Percentiles rank a stretch among this genome's conserved stretches.
These are phyloP conservation scores for Eidolon helvum DNA, from an alignment of 2,113 vertebrate species.

Conservation along the genomic window DNA sequence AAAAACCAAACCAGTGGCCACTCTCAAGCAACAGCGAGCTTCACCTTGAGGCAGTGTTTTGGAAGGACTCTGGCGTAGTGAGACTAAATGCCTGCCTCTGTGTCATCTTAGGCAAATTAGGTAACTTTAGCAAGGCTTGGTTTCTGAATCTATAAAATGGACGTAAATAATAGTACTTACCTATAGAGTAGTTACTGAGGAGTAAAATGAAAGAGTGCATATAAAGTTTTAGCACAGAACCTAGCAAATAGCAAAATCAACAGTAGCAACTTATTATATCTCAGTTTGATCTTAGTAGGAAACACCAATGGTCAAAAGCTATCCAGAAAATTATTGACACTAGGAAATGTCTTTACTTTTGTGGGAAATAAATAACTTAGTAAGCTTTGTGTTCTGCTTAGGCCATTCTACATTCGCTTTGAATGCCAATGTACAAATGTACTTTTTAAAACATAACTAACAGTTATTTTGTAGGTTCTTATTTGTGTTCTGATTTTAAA, in stretches of 20 bases:
- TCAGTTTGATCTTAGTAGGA: neutral
- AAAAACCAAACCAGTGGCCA: neutral
- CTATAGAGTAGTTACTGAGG: neutral
- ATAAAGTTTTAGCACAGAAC: neutral
- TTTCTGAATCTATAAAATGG: neutral
- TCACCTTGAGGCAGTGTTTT: conserved; percentile 6
- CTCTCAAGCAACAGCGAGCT: neutral
- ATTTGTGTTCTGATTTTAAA: neutral
- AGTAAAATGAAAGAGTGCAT: neutral
- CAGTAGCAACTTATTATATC: neutral
- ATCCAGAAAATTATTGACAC: neutral
- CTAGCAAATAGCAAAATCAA: neutral
- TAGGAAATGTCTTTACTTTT: neutral
- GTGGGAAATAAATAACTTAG: neutral
- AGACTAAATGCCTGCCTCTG: neutral
- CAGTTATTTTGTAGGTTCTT: neutral
- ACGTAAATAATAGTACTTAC: neutral
- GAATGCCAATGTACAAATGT: neutral
- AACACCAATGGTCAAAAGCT: neutral
- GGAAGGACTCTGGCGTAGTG: neutral
- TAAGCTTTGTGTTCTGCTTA: neutral
- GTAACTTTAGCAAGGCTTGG: neutral
- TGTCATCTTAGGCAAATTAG: neutral
- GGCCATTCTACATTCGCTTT: neutral
- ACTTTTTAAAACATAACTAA: neutral